A percentile compares a stretch with the other conserved stretches of the same genome.
phyloP scores from a whole-genome alignment of 2,797 vertebrate species.

The Epinephelus coioides region DNA sequence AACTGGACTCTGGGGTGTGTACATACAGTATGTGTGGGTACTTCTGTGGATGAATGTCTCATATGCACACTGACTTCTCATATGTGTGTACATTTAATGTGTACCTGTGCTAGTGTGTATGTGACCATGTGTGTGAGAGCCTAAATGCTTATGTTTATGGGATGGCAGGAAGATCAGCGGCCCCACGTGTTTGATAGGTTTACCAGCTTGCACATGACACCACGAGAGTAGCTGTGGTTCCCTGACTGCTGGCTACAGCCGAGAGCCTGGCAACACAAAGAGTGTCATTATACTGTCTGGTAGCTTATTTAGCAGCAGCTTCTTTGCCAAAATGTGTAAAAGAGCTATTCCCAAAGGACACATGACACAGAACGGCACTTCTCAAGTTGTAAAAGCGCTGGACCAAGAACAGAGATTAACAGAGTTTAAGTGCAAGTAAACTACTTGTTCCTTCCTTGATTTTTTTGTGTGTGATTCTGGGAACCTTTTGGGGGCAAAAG shows the following conservation, averaged over 20 bases:
- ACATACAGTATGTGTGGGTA: slow-evolving; percentile 2
- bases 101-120: neutral
- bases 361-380: neutral
- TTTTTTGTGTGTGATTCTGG: neutral
- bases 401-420: slow-evolving; percentile 4
- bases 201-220: slow-evolving; percentile 14
- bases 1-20: slow-evolving; percentile 60
- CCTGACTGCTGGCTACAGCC: slow-evolving; percentile 4
- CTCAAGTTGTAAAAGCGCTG: neutral
- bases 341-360: slow-evolving; percentile 19
- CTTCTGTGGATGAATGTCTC: slow-evolving; percentile 2
- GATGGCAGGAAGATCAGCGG: neutral
- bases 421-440: neutral
- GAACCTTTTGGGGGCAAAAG: neutral
- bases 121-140: neutral
- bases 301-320: slow-evolving; percentile 23
- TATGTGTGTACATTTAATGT: neutral
- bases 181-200: neutral
- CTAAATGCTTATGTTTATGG: no score
- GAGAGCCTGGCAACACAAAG: slow-evolving; percentile 32
- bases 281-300: slow-evolving; percentile 21
- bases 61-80: neutral
- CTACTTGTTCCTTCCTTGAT: neutral
- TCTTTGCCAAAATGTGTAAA: slow-evolving; percentile 34
- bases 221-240: neutral